These are phyloP conservation scores for Rhopilema esculentum DNA, from an alignment of 30 jellyfish, hydroid and myxozoan species.

Conservation along the genomic window DNA sequence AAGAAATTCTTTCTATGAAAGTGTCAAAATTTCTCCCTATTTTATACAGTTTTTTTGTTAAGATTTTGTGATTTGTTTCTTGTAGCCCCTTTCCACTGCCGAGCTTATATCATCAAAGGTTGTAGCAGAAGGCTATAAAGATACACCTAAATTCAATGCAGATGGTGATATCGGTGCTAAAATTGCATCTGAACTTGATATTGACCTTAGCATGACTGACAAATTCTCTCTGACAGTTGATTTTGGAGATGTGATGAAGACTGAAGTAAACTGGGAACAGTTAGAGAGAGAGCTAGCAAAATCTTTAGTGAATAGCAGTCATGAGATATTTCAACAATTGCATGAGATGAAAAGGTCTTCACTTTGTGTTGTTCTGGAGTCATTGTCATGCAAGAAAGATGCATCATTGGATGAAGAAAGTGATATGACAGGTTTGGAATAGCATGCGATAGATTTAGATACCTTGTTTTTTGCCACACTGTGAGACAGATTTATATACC, in stretches of 20 bases:
- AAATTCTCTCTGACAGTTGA: constrained; percentile 57
- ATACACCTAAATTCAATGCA: constrained; percentile 81
- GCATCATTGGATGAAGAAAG: constrained; percentile 51
- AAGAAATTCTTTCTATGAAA: too few relatives aligned
- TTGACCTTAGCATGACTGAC: constrained; percentile 78
- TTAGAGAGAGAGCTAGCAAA: constrained; percentile 68
- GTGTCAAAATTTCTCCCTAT: too few relatives aligned
- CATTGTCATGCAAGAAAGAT: constrained; percentile 77
- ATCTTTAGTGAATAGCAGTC: constrained; percentile 34
- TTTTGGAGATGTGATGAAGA: constrained; percentile 84
- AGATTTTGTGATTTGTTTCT: neutral
- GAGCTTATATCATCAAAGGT: constrained; percentile 21
- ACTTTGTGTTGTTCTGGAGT: constrained; percentile 82
- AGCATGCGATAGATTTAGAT: too few relatives aligned
- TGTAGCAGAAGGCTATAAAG: constrained; percentile 68
- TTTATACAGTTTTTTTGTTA: neutral
- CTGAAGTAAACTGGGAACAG: constrained; percentile 89
- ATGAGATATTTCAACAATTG: constrained; percentile 67
- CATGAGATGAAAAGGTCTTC: constrained; percentile 65
- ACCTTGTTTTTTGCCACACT: too few relatives aligned
- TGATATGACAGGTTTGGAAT: constrained; percentile 64
- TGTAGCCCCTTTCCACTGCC: constrained; percentile 43
- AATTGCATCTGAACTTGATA: constrained; percentile 83
- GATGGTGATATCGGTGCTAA: constrained; percentile 92
- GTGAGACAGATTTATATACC: too few relatives aligned